Conservation (phyloP, 2,797 vertebrate genomes). For the Acrossocheilus wenchowensis region DNA sequence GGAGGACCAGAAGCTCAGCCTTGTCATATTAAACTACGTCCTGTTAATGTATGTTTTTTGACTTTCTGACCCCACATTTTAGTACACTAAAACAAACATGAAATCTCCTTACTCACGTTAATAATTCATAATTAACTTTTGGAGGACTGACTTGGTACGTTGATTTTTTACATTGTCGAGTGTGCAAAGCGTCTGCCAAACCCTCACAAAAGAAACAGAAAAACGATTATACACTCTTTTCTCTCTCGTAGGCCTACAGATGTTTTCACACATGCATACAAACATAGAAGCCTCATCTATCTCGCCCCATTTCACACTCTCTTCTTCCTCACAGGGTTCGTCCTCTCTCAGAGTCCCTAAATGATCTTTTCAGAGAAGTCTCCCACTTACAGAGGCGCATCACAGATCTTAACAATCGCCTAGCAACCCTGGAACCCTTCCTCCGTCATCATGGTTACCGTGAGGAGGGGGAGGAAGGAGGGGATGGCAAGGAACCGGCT, state of each 20-base stretch:
- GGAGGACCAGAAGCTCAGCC: constrained; percentile 9
- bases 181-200: neutral
- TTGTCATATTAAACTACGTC: constrained; percentile 27
- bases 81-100: neutral
- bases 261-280: neutral
- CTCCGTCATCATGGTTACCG: constrained; percentile 83
- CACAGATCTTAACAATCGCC: constrained; percentile 85
- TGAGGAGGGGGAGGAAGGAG: constrained; percentile 60
- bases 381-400: constrained; percentile 85
- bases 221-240: neutral
- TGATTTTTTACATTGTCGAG: neutral
- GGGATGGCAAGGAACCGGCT: constrained; percentile 40
- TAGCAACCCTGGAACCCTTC: constrained; percentile 83
- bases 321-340: constrained; percentile 79
- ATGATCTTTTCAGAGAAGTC: constrained; percentile 88
- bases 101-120: neutral
- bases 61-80: constrained; percentile 12
- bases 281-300: neutral
- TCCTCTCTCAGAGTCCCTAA: constrained; percentile 86
- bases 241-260: neutral
- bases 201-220: neutral
- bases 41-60: constrained; percentile 11
- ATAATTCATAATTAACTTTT: neutral
- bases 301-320: constrained; percentile 24
- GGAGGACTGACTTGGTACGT: neutral